Evolutionary conservation across 1,140 invertebrate species (phyloP).

Genomic region (Cyclargus thomasi): DNA sequence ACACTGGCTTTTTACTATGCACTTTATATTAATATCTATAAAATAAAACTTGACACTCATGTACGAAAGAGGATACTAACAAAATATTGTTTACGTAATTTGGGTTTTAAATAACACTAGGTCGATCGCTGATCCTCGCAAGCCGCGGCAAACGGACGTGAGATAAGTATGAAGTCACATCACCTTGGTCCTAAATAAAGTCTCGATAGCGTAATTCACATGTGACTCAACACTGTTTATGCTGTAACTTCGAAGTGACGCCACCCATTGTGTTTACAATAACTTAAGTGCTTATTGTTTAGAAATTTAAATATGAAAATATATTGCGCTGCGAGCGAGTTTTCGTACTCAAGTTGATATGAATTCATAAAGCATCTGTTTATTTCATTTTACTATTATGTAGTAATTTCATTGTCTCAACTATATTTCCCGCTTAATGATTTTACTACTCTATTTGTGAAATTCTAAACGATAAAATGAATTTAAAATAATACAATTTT

Average conservation of each 20-base stretch:
- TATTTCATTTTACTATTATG: too few relatives aligned
- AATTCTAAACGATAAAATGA: too few relatives aligned
- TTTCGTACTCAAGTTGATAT: neutral
- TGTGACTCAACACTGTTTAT: constrained; percentile 9
- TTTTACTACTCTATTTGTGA: too few relatives aligned
- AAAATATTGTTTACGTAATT: neutral
- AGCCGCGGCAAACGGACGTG: neutral
- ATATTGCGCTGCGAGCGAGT: neutral
- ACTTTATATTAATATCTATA: neutral
- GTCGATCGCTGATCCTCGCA: neutral
- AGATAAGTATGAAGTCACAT: constrained; percentile 14
- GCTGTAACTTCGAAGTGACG: constrained; percentile 7
- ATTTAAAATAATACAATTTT: too few relatives aligned
- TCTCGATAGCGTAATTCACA: constrained; percentile 1
- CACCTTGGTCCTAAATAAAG: constrained; percentile 13
- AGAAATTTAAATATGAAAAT: neutral
- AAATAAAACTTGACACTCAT: neutral
- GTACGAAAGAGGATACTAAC: neutral
- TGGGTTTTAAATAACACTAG: neutral
- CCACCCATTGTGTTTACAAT: neutral
- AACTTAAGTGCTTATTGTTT: neutral
- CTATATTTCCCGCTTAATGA: too few relatives aligned
- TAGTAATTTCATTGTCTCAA: too few relatives aligned
- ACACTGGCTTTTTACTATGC: too few relatives aligned
- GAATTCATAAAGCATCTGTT: too few relatives aligned